phyloP scores from a whole-genome alignment of 2,888 invertebrate species.

The Pharmacophagus antenor region DNA sequence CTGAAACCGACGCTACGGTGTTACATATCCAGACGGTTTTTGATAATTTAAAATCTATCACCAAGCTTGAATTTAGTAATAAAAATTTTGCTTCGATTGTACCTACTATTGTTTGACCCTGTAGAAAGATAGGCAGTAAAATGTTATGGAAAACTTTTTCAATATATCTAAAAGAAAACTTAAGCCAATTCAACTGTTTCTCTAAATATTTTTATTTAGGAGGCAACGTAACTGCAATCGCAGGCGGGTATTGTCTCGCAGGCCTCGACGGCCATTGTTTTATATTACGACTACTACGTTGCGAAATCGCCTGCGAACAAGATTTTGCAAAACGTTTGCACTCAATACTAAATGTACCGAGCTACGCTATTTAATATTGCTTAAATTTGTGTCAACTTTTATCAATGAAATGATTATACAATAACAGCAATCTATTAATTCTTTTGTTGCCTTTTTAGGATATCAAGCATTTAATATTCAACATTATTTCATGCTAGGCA shows the following conservation, averaged over 20 bases:
- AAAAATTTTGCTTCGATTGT: too few relatives aligned
- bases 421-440: background rate
- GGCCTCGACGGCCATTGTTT: conserved; percentile 58
- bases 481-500: too few relatives aligned
- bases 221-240: conserved; percentile 44
- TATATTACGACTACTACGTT: conserved; percentile 53
- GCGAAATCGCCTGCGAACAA: conserved; percentile 58
- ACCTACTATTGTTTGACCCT: too few relatives aligned
- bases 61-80: background rate
- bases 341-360: conserved; percentile 37
- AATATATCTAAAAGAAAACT: background rate
- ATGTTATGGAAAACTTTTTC: background rate
- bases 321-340: conserved; percentile 56
- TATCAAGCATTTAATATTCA: too few relatives aligned
- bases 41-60: background rate
- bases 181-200: conserved; percentile 3
- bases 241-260: conserved; percentile 57
- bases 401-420: background rate
- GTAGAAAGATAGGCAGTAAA: too few relatives aligned
- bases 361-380: conserved; percentile 9
- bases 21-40: background rate
- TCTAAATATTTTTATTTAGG: conserved; percentile 10
- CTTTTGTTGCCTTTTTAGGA: background rate
- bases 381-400: background rate
- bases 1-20: too few relatives aligned